Evolutionary conservation across 2,888 invertebrate species (phyloP), one percentile per base, ranked within the genome.

Genomic region (Nomada hirtipes): DNA sequence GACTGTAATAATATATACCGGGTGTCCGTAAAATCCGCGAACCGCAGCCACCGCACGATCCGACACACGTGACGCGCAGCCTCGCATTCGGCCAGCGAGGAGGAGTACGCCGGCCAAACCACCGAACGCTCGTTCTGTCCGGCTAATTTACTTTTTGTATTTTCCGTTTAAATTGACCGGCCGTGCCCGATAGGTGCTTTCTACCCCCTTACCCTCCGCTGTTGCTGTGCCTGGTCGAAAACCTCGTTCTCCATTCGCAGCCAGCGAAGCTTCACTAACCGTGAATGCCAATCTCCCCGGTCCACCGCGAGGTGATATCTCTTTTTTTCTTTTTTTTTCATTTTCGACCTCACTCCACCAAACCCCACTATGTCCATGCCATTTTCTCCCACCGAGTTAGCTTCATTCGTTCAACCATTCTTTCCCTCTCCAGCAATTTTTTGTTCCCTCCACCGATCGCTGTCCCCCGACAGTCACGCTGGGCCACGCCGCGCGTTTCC

Each of bases 61-160:
- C 89, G 89, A 89, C 90, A 90, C 92, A 93, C 91, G 92, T 92
- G 92, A 92, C 92, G 92, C 92, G 73, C 64, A 64, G 64, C 72
- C 36, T 68, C 55, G 82, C 68, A 74, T 72, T 84, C 61, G 70
- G 68, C 76, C 23, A n/a, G 76, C 57, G 70, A 53, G 53, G n/a
- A n/a, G 52, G 69, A 77, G 79, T 67, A 78, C 64, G 76, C 73
- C 78, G 78, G 76, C 79, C 84, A 88, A 88, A 88, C 92, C 91
- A 72, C 88, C 88, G 86, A 86, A 85, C 83, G 86, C 84, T 86
- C 87, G 85, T 88, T 88, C 88, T 82, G 90, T 92, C 89, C 89
- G 89, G 92, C 91, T 92, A 92, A 93, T 93, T 93, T 93, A 91
- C 92, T 92, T 93, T 92, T 92, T 93, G 92, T 91, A 92, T 92